Base-by-base conservation (phyloP, 2,888 invertebrate genomes). In the Eupithecia subumbrata region DNA sequence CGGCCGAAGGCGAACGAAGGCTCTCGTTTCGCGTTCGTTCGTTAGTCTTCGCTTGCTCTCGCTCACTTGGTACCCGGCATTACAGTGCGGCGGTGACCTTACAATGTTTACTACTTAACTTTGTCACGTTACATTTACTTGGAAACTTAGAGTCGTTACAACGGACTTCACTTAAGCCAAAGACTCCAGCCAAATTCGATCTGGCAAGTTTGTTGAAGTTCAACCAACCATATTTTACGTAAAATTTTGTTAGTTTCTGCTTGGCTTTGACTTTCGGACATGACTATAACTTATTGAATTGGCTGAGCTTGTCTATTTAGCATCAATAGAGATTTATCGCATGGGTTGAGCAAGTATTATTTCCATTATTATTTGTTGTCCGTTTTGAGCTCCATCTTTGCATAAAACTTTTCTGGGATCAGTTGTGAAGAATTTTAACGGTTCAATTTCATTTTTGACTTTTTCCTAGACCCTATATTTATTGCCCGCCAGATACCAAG, bases 71-170 rank as follows among this genome's bases (percentile, higher is more conserved):
- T 30, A 30, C 3, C 30, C 30, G 30, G 30, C 30, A 1, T 30
- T 52, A 8, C 52, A 52, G n/a, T 52, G 56, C 56, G 22, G 56
- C 56, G 22, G 56, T 60, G 12, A 22, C 37, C 43, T 43, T 60
- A 45, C 67, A 40, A 30, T 48, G 34, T 63, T 30, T 18, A 72
- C 69, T 64, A 40, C 69, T 37, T 40, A 69, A 66, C 45, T 73
- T 64, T 18, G 34, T n/a, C 37, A 66, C 64, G 72, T 72, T 71
- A 67, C 67, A 34, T 60, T 40, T 60, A 66, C 69, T 37, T 69
- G 63, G 16, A 69, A 75, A 71, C 71, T 72, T 75, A 68, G 63
- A 37, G 25, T 72, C 68, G 69, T 25, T 48, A 12, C 71, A 40
- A 63, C 52, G 43, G 67, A 37, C n/a, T 67, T 67, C 12, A 37